phyloP scores from a whole-genome alignment of 1,140 invertebrate genomes.

The Anthonomus grandis region DNA sequence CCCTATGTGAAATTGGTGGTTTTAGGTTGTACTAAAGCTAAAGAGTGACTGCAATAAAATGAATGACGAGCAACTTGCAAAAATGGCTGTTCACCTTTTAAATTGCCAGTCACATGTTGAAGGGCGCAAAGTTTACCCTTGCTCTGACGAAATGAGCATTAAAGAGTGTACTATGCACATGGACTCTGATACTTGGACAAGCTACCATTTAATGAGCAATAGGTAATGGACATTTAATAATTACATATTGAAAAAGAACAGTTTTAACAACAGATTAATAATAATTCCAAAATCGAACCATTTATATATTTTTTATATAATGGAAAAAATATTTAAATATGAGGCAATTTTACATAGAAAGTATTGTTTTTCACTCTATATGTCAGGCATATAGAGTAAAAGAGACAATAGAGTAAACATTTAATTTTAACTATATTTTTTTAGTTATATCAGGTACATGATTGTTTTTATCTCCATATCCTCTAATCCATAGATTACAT shows the following conservation, averaged over 20 bases:
- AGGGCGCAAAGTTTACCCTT: constrained; percentile 58
- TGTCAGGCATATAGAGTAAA: too few relatives aligned
- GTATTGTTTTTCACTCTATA: too few relatives aligned
- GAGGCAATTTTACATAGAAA: too few relatives aligned
- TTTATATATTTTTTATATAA: not conserved
- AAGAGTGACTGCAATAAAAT: constrained; percentile 57
- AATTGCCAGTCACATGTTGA: constrained; percentile 68
- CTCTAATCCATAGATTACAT: too few relatives aligned
- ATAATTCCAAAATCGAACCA: too few relatives aligned
- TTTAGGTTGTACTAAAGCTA: constrained; percentile 58
- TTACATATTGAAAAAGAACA: too few relatives aligned
- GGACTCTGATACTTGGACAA: constrained; percentile 68
- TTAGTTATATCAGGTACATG: too few relatives aligned
- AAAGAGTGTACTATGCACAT: constrained; percentile 63
- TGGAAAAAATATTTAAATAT: not conserved
- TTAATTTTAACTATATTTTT: too few relatives aligned
- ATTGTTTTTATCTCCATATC: too few relatives aligned
- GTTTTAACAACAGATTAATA: too few relatives aligned
- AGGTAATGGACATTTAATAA: constrained; percentile 2
- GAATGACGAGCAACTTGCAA: constrained; percentile 64
- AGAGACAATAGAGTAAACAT: too few relatives aligned
- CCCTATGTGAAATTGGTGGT: not conserved
- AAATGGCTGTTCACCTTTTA: constrained; percentile 64
- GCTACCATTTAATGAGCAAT: constrained; percentile 68
- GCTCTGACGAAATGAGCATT: constrained; percentile 60